phyloP scores from a whole-genome alignment of 2,888 invertebrate species.

The Linnaemya vulpina region DNA sequence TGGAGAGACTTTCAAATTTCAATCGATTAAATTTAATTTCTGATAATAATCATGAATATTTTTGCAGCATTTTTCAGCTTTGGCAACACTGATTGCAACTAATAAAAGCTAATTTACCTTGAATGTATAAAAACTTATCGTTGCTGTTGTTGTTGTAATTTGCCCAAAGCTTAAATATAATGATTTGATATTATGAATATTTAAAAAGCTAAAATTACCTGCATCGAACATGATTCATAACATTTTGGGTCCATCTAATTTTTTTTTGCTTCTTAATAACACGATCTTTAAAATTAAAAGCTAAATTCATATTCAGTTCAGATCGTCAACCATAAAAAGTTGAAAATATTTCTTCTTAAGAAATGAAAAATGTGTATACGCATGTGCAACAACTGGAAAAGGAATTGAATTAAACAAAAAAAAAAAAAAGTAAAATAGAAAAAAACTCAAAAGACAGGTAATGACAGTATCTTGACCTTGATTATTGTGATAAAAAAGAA shows the following conservation, averaged over 20 bases:
- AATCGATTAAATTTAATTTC: too few relatives aligned
- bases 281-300: background rate
- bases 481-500: slow-evolving; percentile 65
- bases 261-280: slow-evolving; percentile 7
- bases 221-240: background rate
- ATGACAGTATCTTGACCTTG: slow-evolving; percentile 69
- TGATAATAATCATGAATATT: too few relatives aligned
- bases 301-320: background rate
- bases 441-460: slow-evolving; percentile 50
- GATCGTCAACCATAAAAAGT: background rate
- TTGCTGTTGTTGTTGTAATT: too few relatives aligned
- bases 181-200: too few relatives aligned
- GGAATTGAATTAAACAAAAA: slow-evolving; percentile 4
- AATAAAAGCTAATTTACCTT: too few relatives aligned
- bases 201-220: background rate
- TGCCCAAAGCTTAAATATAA: too few relatives aligned
- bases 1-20: too few relatives aligned
- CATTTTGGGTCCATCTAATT: background rate
- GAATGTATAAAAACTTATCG: too few relatives aligned
- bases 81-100: too few relatives aligned
- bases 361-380: background rate
- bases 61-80: too few relatives aligned
- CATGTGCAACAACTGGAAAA: slow-evolving; percentile 17
- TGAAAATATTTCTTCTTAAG: background rate
- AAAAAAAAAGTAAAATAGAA: background rate